phyloP scores from a whole-genome alignment of 2,797 vertebrate genomes.

The Nothura maculosa region DNA sequence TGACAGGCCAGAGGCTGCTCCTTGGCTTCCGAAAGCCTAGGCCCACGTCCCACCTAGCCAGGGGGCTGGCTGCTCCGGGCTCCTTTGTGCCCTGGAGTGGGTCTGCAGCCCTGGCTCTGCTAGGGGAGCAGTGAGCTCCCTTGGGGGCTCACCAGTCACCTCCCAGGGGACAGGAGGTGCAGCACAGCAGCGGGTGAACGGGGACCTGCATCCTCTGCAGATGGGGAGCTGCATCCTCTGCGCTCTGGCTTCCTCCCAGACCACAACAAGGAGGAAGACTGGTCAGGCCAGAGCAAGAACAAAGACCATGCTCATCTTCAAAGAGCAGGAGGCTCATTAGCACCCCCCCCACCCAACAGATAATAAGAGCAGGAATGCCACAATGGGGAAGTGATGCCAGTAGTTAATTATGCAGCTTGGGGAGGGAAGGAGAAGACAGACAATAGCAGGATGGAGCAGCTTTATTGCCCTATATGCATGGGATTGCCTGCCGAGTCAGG shows the following conservation, averaged over 20 bases:
- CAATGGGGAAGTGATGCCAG: conserved; percentile 14
- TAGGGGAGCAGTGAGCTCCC: background rate
- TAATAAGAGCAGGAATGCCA: conserved; percentile 41
- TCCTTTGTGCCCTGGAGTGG: fast-evolving
- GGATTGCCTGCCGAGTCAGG: background rate
- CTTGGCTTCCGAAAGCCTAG: background rate
- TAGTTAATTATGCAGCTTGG: conserved; percentile 1
- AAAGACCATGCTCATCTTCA: conserved; percentile 41
- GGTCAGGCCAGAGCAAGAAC: conserved; percentile 25
- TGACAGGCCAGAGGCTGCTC: background rate
- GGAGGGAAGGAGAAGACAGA: background rate
- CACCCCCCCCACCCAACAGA: conserved; percentile 21
- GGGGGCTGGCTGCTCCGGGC: background rate
- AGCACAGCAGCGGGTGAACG: background rate
- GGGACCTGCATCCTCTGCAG: too few relatives aligned
- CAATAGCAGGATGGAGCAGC: background rate
- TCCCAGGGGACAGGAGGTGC: background rate
- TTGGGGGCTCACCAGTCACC: too few relatives aligned
- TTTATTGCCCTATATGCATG: background rate
- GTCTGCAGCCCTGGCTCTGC: background rate
- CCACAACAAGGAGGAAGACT: background rate
- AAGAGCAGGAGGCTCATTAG: conserved; percentile 27
- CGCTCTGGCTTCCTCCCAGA: background rate
- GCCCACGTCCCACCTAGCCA: background rate
- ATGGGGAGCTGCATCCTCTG: background rate